A percentile compares a stretch with the other conserved stretches of the same genome.
phyloP scores from a whole-genome alignment of 2,113 vertebrate species.

The Brienomyrus longianalis region DNA sequence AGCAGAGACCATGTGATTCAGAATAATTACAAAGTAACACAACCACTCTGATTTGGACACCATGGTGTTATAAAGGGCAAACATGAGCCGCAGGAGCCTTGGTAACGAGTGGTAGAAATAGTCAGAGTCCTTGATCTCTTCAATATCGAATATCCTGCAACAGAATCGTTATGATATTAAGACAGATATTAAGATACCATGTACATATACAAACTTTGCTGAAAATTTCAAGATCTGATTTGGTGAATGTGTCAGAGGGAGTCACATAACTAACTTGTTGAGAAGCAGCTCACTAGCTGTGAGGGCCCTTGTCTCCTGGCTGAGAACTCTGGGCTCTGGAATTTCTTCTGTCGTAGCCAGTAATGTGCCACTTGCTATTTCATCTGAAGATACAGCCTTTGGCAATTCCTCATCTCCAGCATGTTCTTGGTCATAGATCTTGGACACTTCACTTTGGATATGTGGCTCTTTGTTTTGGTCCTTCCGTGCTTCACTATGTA shows the following conservation, averaged over 20 bases:
- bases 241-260: background rate
- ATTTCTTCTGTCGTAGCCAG: slow-evolving; percentile 31
- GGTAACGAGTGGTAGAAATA: slow-evolving; percentile 48
- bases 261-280: slow-evolving; percentile 57
- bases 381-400: background rate
- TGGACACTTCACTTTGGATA: background rate
- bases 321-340: slow-evolving; percentile 37
- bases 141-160: slow-evolving; percentile 50
- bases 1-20: slow-evolving; percentile 62
- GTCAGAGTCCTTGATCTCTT: slow-evolving; percentile 54
- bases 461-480: background rate
- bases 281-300: slow-evolving; percentile 60
- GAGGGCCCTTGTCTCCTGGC: slow-evolving; percentile 46
- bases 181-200: background rate
- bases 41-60: slow-evolving; percentile 61
- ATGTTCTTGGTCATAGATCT: slow-evolving; percentile 13
- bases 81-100: slow-evolving; percentile 47
- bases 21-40: slow-evolving; percentile 59
- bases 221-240: background rate
- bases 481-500: background rate
- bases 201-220: background rate
- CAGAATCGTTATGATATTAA: background rate
- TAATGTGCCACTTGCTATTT: slow-evolving; percentile 26
- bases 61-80: slow-evolving; percentile 52
- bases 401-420: background rate